Evolutionary conservation across 2,797 vertebrate species (phyloP).

Genomic region (Macroramphosus scolopax): DNA sequence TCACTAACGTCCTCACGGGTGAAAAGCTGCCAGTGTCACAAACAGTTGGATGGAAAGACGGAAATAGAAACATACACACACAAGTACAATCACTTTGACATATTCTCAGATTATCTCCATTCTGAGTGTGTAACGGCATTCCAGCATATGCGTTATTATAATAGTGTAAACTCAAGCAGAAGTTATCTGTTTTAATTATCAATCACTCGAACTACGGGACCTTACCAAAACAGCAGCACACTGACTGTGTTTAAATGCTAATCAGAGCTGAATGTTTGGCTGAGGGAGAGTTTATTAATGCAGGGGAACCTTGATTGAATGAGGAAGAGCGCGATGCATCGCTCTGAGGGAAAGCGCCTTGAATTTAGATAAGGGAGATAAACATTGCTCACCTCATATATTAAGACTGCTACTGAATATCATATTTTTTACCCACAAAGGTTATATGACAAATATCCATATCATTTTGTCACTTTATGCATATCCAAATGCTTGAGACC

Average conservation of each 20-base stretch:
- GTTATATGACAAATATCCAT: too few relatives aligned
- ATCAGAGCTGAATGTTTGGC: constrained; percentile 4
- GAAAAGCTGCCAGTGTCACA: constrained; percentile 13
- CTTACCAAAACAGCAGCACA: neutral
- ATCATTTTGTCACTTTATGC: too few relatives aligned
- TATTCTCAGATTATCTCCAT: constrained; percentile 4
- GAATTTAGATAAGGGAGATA: too few relatives aligned
- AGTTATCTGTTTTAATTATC: constrained; percentile 2
- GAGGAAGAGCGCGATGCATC: neutral
- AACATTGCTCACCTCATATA: neutral
- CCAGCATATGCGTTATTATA: neutral
- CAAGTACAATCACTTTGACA: constrained; percentile 20
- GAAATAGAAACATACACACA: constrained; percentile 22
- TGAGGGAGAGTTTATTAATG: constrained; percentile 4
- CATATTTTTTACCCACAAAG: neutral
- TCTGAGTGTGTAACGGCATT: neutral
- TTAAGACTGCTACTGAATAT: constrained; percentile 7
- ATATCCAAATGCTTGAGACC: too few relatives aligned
- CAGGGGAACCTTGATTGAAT: neutral
- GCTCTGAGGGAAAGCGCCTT: neutral
- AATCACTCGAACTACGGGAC: neutral
- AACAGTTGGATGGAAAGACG: constrained; percentile 18
- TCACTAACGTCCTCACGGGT: constrained; percentile 9
- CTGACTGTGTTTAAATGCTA: constrained; percentile 16
- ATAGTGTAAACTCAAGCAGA: neutral